phyloP scores from a whole-genome alignment of 2,113 vertebrate species.

The Trogon surrucura region DNA sequence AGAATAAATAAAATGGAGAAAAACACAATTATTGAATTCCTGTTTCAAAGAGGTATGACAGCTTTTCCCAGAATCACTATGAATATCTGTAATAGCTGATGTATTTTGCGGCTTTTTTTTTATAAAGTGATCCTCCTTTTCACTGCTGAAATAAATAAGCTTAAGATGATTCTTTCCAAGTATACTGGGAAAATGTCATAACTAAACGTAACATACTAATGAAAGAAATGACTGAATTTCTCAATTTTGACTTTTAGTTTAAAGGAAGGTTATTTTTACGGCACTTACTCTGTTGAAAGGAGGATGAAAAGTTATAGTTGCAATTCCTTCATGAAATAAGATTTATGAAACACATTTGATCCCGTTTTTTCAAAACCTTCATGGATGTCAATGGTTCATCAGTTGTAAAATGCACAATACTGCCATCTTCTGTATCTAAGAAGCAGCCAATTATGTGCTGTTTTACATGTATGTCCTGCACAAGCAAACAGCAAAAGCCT shows the following conservation, averaged over 20 bases:
- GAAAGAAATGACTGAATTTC: background rate
- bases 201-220: background rate
- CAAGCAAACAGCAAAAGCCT: background rate
- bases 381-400: background rate
- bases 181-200: background rate
- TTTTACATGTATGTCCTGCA: background rate
- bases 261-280: background rate
- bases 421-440: conserved; percentile 54
- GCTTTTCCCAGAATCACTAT: background rate
- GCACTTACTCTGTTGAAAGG: background rate
- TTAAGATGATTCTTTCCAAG: background rate
- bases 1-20: background rate
- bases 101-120: background rate
- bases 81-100: background rate
- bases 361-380: background rate
- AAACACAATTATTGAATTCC: background rate
- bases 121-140: background rate
- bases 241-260: background rate
- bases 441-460: background rate
- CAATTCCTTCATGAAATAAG: background rate
- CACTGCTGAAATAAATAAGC: background rate
- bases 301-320: background rate
- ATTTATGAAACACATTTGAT: background rate
- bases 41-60: background rate
- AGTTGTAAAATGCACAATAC: conserved; percentile 34